phyloP scores from a whole-genome alignment of 2,113 vertebrate species.

The Polyodon spathula region DNA sequence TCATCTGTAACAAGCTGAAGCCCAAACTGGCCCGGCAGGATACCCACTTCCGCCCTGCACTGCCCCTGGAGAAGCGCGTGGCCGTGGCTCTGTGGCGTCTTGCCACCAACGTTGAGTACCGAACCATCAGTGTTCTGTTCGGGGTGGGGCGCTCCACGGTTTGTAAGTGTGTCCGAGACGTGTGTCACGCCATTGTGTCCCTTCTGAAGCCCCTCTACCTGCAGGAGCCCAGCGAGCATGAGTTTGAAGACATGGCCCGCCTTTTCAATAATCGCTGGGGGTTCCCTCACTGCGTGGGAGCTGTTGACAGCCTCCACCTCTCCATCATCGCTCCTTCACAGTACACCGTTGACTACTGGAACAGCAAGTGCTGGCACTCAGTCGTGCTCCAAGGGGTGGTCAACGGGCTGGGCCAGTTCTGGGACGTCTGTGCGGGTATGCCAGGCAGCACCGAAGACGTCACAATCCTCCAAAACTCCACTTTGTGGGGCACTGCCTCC shows the following conservation, averaged over 20 bases:
- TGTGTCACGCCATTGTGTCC: constrained; percentile 40
- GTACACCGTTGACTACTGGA: constrained; percentile 40
- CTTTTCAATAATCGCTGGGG: constrained; percentile 48
- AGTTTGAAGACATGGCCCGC: constrained; percentile 48
- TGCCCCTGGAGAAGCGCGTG: constrained; percentile 52
- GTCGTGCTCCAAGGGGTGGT: constrained; percentile 53
- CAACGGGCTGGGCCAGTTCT: constrained; percentile 49
- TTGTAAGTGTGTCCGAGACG: constrained; percentile 48
- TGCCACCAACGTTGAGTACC: constrained; percentile 49
- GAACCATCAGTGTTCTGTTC: constrained; percentile 40
- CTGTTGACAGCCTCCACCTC: constrained; percentile 48
- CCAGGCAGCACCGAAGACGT: constrained; percentile 50
- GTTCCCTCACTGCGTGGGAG: constrained; percentile 53
- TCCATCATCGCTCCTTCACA: constrained; percentile 39
- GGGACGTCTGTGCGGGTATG: constrained; percentile 50
- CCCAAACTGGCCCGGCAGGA: constrained; percentile 35
- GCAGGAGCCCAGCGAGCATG: constrained; percentile 37
- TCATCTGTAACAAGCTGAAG: constrained; percentile 45
- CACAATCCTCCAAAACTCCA: constrained; percentile 47
- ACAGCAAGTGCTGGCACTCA: constrained; percentile 46
- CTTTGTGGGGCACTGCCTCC: constrained; percentile 48
- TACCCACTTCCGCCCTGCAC: constrained; percentile 31
- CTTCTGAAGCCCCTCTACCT: constrained; percentile 52
- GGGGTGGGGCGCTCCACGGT: constrained; percentile 43
- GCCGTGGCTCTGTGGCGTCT: constrained; percentile 51